Conservation (phyloP, 2,113 vertebrate species). For the Mesembrinibis cayennensis region DNA sequence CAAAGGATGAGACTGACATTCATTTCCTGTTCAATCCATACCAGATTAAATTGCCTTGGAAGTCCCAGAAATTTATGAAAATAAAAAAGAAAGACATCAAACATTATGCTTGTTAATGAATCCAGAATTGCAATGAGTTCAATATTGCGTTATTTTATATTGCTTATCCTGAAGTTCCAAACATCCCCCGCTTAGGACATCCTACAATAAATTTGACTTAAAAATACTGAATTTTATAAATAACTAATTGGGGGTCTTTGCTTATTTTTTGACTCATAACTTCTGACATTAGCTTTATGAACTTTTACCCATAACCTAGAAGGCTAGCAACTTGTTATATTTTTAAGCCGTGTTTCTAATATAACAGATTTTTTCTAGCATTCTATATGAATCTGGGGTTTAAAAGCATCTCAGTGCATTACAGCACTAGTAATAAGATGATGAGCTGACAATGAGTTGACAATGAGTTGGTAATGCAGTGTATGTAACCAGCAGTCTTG, state of each 20-base stretch:
- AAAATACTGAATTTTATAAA: neutral
- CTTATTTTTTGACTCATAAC: neutral
- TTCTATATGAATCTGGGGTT: neutral
- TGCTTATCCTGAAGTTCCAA: neutral
- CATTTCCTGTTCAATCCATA: neutral
- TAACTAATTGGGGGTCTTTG: accelerated
- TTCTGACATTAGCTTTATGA: neutral
- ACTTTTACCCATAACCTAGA: neutral
- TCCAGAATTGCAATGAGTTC: neutral
- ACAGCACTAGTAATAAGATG: neutral
- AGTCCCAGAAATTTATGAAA: neutral
- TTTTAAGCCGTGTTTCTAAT: neutral
- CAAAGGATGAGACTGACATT: neutral
- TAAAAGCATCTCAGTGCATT: neutral
- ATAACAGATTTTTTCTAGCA: neutral
- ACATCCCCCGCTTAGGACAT: neutral
- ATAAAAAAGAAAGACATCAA: neutral
- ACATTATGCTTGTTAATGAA: neutral
- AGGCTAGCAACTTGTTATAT: neutral
- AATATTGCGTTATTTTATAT: neutral
- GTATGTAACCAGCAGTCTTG: neutral
- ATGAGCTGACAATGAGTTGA: neutral
- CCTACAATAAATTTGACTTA: neutral
- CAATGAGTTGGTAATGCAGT: neutral
- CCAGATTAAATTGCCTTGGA: neutral